phyloP scores from a whole-genome alignment of 2,888 invertebrate species.

The Pheosia gnoma region DNA sequence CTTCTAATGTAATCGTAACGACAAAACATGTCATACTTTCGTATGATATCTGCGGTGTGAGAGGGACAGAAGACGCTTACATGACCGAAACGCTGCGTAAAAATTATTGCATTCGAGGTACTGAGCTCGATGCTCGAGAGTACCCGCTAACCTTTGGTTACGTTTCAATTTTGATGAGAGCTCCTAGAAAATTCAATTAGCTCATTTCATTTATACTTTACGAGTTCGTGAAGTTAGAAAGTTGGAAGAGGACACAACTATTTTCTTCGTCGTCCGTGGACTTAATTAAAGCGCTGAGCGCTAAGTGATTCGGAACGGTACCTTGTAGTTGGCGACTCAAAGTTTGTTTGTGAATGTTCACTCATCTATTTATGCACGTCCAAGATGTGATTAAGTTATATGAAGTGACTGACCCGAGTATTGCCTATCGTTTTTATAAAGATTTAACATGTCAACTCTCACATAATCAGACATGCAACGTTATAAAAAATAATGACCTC shows the following conservation, averaged over 20 bases:
- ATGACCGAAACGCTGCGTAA: too few species aligned
- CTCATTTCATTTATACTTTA: conserved; percentile 24
- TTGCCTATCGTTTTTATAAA: too few species aligned
- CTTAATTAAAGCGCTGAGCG: conserved; percentile 20
- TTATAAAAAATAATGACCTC: too few species aligned
- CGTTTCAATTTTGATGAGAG: conserved; percentile 11
- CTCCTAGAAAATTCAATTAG: conserved; percentile 27
- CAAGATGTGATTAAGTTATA: background rate
- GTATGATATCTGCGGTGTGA: too few species aligned
- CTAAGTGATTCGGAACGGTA: conserved; percentile 8
- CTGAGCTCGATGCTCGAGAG: background rate
- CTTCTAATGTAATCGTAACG: too few species aligned
- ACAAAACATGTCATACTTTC: too few species aligned
- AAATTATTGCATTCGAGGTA: too few species aligned
- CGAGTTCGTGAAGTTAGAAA: conserved; percentile 19
- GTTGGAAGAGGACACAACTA: conserved; percentile 15
- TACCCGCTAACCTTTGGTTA: conserved; percentile 1
- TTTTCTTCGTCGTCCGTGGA: conserved; percentile 11
- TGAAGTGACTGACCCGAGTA: too few species aligned
- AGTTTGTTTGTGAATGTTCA: background rate
- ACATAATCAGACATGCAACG: too few species aligned
- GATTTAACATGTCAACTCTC: too few species aligned
- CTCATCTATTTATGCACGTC: background rate
- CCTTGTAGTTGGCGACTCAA: background rate
- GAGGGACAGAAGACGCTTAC: too few species aligned